Evolutionary conservation across 2,113 vertebrate species (phyloP).

Genomic region (Vidua macroura): DNA sequence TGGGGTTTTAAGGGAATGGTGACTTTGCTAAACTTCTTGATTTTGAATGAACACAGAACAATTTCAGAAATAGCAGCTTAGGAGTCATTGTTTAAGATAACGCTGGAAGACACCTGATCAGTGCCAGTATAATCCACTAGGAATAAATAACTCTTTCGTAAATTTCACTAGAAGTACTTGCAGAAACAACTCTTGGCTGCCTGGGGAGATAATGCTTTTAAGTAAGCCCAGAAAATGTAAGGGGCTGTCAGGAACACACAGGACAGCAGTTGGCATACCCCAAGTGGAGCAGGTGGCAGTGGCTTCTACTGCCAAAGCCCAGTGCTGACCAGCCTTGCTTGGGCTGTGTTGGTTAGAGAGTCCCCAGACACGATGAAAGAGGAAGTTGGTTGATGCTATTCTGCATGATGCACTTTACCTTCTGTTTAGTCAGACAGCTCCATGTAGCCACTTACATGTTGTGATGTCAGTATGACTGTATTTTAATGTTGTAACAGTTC

Average conservation of each 20-base stretch:
- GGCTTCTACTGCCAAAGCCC: not conserved
- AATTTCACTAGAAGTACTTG: not conserved
- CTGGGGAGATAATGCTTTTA: not conserved
- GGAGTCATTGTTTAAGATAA: not conserved
- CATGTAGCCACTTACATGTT: fast-evolving
- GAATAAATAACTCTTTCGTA: not conserved
- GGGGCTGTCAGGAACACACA: not conserved
- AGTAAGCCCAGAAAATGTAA: not conserved
- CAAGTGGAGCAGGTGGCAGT: not conserved
- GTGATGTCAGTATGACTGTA: not conserved
- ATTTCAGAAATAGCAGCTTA: not conserved
- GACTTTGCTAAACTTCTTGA: not conserved
- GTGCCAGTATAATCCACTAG: not conserved
- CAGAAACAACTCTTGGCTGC: not conserved
- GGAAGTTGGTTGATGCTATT: not conserved
- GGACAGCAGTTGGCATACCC: not conserved
- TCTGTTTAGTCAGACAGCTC: not conserved
- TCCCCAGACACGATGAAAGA: not conserved
- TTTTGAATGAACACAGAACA: not conserved
- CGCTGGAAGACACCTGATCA: not conserved
- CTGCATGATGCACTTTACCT: not conserved
- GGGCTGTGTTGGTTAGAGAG: not conserved
- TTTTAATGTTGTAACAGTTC: not conserved
- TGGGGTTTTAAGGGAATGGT: not conserved
- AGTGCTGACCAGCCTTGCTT: not conserved